Percentiles rank a stretch among this genome's conserved stretches.
These are phyloP conservation scores for Etheostoma nigrum DNA, from an alignment of 2,797 vertebrate genomes.

Conservation along the genomic window DNA sequence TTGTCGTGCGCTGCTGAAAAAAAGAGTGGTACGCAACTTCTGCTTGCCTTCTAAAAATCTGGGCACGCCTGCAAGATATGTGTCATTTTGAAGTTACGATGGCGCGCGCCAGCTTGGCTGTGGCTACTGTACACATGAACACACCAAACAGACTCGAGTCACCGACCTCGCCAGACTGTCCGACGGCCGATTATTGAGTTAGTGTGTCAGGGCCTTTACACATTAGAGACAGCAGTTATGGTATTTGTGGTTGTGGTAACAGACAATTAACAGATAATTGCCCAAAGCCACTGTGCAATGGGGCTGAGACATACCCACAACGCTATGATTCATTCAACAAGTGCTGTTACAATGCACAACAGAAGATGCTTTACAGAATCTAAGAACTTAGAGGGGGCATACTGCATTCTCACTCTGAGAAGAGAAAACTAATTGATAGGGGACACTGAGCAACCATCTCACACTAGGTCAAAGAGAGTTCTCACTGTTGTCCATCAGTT, in stretches of 20 bases:
- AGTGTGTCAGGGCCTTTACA: too few species aligned
- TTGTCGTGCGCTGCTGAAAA: too few species aligned
- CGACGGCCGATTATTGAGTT: too few species aligned
- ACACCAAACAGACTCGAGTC: too few species aligned
- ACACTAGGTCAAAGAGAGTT: conserved; percentile 6
- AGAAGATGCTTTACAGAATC: conserved; percentile 5
- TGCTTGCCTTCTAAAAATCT: too few species aligned
- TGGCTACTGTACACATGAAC: too few species aligned
- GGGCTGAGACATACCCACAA: conserved; percentile 15
- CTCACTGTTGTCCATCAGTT: not conserved
- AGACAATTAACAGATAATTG: conserved; percentile 2
- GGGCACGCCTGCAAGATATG: too few species aligned
- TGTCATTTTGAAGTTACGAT: too few species aligned
- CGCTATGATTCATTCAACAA: conserved; percentile 1
- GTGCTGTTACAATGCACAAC: not conserved
- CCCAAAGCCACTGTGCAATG: conserved; percentile 2
- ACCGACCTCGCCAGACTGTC: too few species aligned
- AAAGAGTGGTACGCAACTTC: too few species aligned
- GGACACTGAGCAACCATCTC: not conserved
- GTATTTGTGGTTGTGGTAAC: conserved; percentile 15
- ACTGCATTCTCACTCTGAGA: not conserved
- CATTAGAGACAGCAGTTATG: conserved; percentile 1
- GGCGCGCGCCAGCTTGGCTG: too few species aligned
- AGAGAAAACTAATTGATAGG: not conserved
- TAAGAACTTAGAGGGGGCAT: not conserved